phyloP scores from a whole-genome alignment of 2,888 invertebrate species.

The Diarsia brunnea region DNA sequence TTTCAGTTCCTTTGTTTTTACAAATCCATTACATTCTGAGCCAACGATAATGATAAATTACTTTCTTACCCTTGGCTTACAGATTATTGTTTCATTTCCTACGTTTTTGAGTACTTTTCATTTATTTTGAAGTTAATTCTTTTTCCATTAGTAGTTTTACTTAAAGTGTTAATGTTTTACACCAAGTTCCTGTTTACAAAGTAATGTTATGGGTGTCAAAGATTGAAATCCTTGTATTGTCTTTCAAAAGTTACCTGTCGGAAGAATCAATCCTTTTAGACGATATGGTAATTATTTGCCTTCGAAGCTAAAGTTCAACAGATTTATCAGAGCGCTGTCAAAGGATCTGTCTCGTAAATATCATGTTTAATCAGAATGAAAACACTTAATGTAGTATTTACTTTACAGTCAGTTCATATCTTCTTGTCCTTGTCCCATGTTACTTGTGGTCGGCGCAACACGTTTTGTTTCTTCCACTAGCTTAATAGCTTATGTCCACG shows the following conservation, averaged over 20 bases:
- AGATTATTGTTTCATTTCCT: constrained; percentile 49
- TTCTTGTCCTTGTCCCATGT: background rate
- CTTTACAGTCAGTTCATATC: background rate
- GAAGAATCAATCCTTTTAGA: constrained; percentile 7
- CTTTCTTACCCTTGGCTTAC: constrained; percentile 40
- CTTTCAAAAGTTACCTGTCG: constrained; percentile 19
- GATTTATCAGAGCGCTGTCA: background rate
- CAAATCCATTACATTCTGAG: constrained; percentile 44
- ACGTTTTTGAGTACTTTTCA: constrained; percentile 48
- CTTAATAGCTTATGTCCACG: too few species aligned
- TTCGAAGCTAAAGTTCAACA: background rate
- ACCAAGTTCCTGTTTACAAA: constrained; percentile 43
- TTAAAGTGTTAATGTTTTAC: constrained; percentile 21
- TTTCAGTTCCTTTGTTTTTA: constrained; percentile 46
- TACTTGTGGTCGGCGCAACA: background rate
- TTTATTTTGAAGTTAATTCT: constrained; percentile 49
- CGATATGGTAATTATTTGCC: constrained; percentile 20
- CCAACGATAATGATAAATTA: constrained; percentile 58
- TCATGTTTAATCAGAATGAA: background rate
- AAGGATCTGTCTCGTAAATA: constrained; percentile 10
- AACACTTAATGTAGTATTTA: background rate
- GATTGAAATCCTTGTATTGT: constrained; percentile 28
- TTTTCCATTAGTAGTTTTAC: constrained; percentile 33
- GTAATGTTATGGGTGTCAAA: constrained; percentile 19
- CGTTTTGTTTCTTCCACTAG: background rate